Evolutionary conservation across 1,140 invertebrate species (phyloP).

Genomic region (Chionoecetes opilio): DNA sequence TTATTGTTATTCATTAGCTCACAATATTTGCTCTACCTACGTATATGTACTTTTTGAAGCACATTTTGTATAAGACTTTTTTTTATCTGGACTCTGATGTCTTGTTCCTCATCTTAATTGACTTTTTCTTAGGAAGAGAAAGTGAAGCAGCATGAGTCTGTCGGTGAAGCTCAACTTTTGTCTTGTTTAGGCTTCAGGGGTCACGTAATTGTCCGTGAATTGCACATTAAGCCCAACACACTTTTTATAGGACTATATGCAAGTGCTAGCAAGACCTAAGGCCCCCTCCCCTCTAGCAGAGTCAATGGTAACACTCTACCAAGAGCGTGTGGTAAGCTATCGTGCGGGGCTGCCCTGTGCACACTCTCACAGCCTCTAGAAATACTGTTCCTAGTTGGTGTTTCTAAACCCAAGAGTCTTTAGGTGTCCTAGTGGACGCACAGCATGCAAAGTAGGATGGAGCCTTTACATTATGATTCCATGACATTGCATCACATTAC

Average conservation of each 20-base stretch:
- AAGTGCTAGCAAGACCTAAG: constrained; percentile 74
- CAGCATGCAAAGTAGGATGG: background rate
- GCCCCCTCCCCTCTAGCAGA: constrained; percentile 68
- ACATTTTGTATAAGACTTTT: constrained; percentile 62
- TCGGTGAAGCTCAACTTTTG: constrained; percentile 63
- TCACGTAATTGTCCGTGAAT: constrained; percentile 67
- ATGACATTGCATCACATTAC: background rate
- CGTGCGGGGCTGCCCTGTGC: constrained; percentile 59
- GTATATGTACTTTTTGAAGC: constrained; percentile 51
- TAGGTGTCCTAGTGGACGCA: constrained; percentile 10
- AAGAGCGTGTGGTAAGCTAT: constrained; percentile 74
- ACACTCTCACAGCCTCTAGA: constrained; percentile 65
- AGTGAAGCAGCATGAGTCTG: constrained; percentile 71
- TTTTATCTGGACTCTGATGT: constrained; percentile 64
- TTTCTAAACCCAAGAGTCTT: constrained; percentile 40
- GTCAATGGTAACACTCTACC: constrained; percentile 77
- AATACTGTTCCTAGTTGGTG: constrained; percentile 63
- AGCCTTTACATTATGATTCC: background rate
- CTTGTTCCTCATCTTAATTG: constrained; percentile 66
- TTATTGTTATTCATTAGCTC: constrained; percentile 45
- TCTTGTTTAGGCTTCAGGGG: constrained; percentile 46
- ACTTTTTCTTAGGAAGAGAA: constrained; percentile 73
- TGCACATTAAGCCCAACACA: constrained; percentile 77
- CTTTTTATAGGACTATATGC: constrained; percentile 78
- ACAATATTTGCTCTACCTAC: constrained; percentile 68